These are phyloP conservation scores for Sesia apiformis DNA, from an alignment of 2,888 invertebrate genomes.

Conservation along the genomic window DNA sequence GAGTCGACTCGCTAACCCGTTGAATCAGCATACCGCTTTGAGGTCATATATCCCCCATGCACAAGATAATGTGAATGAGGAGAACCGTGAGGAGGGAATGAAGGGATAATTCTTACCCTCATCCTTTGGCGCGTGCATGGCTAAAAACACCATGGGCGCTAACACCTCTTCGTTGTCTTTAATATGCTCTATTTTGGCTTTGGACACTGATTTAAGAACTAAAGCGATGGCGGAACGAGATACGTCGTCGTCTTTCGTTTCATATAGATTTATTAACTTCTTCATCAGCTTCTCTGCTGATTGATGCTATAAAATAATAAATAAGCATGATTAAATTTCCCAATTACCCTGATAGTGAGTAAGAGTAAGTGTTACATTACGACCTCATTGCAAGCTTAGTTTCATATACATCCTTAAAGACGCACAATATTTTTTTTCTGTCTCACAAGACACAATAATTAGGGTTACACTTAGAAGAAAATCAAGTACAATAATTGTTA, in stretches of 20 bases:
- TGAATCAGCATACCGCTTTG: too few relatives aligned
- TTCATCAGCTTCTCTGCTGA: conserved; percentile 74
- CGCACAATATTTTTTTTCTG: too few relatives aligned
- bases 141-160: conserved; percentile 90
- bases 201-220: conserved; percentile 86
- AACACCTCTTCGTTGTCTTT: conserved; percentile 83
- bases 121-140: conserved; percentile 88
- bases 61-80: too few relatives aligned
- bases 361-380: too few relatives aligned
- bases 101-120: conserved; percentile 50
- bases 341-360: too few relatives aligned
- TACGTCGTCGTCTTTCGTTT: conserved; percentile 79
- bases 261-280: conserved; percentile 72
- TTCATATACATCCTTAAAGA: too few relatives aligned
- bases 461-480: too few relatives aligned
- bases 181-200: conserved; percentile 87
- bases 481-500: too few relatives aligned
- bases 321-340: background rate
- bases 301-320: conserved; percentile 32
- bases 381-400: too few relatives aligned
- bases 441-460: too few relatives aligned
- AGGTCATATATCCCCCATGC: too few relatives aligned
- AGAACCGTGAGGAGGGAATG: background rate
- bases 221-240: conserved; percentile 83
- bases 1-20: too few relatives aligned